Evolutionary conservation across 2,797 vertebrate species (phyloP).

Genomic region (Taeniopygia guttata): DNA sequence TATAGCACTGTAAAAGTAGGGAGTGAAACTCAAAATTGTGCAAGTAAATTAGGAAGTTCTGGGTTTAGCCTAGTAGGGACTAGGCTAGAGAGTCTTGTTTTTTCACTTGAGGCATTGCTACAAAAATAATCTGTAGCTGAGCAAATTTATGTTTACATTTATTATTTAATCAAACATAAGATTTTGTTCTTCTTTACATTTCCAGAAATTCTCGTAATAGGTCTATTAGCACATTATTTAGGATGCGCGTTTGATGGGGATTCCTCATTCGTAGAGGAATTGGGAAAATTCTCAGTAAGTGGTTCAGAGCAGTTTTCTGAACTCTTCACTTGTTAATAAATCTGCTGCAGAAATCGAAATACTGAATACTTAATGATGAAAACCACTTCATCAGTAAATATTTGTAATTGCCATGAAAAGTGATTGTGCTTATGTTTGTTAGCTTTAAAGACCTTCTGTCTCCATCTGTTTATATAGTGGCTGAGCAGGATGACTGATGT

Average conservation of each 20-base stretch:
- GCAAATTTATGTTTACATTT: neutral
- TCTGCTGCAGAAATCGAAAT: neutral
- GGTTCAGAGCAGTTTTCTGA: neutral
- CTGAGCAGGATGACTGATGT: conserved; percentile 10
- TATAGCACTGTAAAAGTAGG: neutral
- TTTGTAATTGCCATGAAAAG: neutral
- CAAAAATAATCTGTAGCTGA: neutral
- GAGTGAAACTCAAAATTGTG: neutral
- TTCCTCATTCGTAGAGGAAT: neutral
- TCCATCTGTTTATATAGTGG: conserved; percentile 37
- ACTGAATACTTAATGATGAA: neutral
- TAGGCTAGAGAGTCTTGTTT: neutral
- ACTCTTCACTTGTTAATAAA: neutral
- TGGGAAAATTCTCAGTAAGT: neutral
- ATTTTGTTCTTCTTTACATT: neutral
- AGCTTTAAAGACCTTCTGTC: neutral
- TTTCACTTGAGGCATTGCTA: neutral
- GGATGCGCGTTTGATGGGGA: neutral
- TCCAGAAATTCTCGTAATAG: neutral
- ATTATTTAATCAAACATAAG: neutral
- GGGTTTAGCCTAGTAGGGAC: neutral
- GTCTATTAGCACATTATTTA: neutral
- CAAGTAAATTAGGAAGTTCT: neutral
- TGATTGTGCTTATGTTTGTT: neutral
- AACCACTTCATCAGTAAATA: neutral